Evolutionary conservation across 2,888 invertebrate species (phyloP).

Genomic region (Eledone cirrhosa): DNA sequence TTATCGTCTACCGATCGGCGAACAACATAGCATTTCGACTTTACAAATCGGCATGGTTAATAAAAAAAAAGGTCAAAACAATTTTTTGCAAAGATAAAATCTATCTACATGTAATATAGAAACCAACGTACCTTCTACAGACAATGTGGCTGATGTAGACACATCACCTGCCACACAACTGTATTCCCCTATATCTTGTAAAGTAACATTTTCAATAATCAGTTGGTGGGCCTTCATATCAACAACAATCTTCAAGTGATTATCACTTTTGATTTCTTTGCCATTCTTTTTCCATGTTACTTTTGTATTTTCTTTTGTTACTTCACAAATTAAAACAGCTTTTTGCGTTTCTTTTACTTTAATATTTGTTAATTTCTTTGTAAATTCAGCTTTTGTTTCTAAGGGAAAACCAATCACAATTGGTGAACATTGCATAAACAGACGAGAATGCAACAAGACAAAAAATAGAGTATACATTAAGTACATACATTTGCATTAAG

Average conservation of each 20-base stretch:
- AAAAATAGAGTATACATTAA: too few relatives aligned
- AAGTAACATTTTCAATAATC: conserved; percentile 21
- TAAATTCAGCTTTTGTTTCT: conserved; percentile 13
- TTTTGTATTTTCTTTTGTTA: conserved; percentile 8
- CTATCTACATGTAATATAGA: too few relatives aligned
- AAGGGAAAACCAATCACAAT: background rate
- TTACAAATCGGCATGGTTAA: too few relatives aligned
- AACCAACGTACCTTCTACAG: conserved; percentile 37
- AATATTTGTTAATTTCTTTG: conserved; percentile 8
- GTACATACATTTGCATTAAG: too few relatives aligned
- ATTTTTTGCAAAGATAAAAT: too few relatives aligned
- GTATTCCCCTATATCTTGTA: conserved; percentile 53
- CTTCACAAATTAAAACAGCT: background rate
- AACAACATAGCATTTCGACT: too few relatives aligned
- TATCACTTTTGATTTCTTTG: conserved; percentile 11
- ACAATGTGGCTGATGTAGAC: conserved; percentile 36
- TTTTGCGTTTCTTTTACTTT: conserved; percentile 1
- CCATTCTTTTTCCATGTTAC: conserved; percentile 24
- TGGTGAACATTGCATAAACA: too few relatives aligned
- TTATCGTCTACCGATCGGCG: too few relatives aligned
- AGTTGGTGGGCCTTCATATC: conserved; percentile 14
- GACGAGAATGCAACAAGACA: too few relatives aligned
- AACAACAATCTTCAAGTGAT: conserved; percentile 17
- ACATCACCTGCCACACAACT: conserved; percentile 46
- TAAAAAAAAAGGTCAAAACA: too few relatives aligned